These are phyloP conservation scores for Eristalis tenax DNA, from an alignment of 2,888 invertebrate species.

Conservation along the genomic window DNA sequence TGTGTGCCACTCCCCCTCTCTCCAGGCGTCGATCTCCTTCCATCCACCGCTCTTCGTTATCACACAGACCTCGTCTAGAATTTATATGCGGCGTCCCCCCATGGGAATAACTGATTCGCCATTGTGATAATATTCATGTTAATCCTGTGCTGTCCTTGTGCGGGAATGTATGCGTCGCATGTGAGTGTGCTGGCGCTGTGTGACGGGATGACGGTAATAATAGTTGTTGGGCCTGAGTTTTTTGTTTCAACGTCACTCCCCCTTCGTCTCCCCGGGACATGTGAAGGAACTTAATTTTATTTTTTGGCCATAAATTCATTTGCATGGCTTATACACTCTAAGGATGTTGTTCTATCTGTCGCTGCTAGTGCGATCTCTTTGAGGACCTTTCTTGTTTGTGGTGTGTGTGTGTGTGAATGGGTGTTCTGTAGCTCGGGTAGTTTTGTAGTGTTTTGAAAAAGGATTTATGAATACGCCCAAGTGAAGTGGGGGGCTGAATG, in stretches of 20 bases:
- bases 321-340: constrained; percentile 41
- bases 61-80: constrained; percentile 30
- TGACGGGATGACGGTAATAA: constrained; percentile 20
- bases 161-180: not conserved
- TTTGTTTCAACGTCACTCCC: not conserved
- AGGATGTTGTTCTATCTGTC: not conserved
- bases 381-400: not conserved
- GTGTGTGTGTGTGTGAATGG: not conserved
- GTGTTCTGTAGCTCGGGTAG: not conserved
- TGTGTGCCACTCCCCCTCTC: not conserved
- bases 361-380: not conserved
- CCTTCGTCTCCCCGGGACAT: not conserved
- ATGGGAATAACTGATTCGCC: constrained; percentile 63
- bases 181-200: not conserved
- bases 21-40: not conserved
- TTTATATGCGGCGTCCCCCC: constrained; percentile 50
- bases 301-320: constrained; percentile 64
- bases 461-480: constrained; percentile 25
- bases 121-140: constrained; percentile 71
- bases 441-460: constrained; percentile 26
- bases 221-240: constrained; percentile 41
- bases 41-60: constrained; percentile 27
- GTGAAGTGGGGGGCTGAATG: not conserved
- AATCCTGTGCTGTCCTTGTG: constrained; percentile 59
- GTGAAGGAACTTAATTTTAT: constrained; percentile 53